Evolutionary conservation across 2,888 invertebrate species (phyloP), one percentile per base, ranked within the genome.

Genomic region (Xestia ashworthii): DNA sequence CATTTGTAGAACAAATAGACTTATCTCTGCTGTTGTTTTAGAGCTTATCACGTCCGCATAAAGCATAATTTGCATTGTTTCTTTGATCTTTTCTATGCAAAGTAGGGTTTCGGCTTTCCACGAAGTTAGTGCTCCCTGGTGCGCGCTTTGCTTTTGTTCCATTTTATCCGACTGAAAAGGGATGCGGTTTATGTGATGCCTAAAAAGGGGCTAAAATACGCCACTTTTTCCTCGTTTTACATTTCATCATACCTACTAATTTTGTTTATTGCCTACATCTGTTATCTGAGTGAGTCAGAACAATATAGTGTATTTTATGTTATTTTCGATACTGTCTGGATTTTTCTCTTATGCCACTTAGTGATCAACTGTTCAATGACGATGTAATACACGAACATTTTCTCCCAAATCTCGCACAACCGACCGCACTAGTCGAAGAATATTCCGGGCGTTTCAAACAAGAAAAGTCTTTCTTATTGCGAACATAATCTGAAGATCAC

Each of bases 51-150:
- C 72, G 41, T 38, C n/a, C 32, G 60, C 58, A 72, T 80, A 85
- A 79, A 78, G 84, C 68, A 71, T 74, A 72, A 83, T 84, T 85
- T 78, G 64, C 73, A 80, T 78, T 86, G 81, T 82, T 70, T 80
- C 71, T 68, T 65, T 72, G 55, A 46, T 79, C 14, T 73, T 67
- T 58, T 58, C 44, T 80, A 77, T 85, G 74, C 76, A 74, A 83
- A 87, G 74, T 80, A 77, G 83, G 78, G 79, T 82, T 87, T 80
- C 72, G 84, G 84, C 74, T 81, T 89, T 85, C 84, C 82, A 83
- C 83, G 74, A 76, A 84, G 86, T 86, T 90, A 91, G 88, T 83
- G 87, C 87, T 90, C 93, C 91, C 93, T 76, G 64, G 92, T 90
- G 91, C 82, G 82, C 82, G 82, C 85, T 89, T 86, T 85, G 86